A percentile compares a stretch with the other conserved stretches of the same genome.
Conservation (phyloP, 2,113 vertebrate genomes). For the Australoheros scitulus region DNA sequence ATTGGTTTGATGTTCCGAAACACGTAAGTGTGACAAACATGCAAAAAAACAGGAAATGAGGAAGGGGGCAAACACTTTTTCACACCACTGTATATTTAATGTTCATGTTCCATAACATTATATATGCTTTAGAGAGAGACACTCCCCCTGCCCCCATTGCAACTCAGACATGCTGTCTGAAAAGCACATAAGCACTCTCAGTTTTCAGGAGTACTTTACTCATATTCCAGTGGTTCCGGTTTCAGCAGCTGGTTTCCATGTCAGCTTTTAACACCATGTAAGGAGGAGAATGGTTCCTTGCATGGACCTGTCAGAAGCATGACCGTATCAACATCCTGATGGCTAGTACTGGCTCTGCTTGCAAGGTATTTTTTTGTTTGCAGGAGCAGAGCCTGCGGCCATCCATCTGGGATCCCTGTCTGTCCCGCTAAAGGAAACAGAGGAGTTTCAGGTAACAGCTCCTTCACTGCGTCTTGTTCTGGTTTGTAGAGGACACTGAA, state of each 20-base stretch:
- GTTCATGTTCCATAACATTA: not conserved
- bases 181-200: not conserved
- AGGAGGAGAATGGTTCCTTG: slow-evolving; percentile 15
- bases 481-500: slow-evolving; percentile 4
- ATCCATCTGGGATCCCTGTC: slow-evolving; percentile 39
- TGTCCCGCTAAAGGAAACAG: slow-evolving; percentile 11
- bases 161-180: not conserved
- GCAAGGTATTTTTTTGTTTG: slow-evolving; percentile 47
- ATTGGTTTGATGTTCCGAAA: too few species aligned
- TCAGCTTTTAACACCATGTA: slow-evolving; percentile 43
- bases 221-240: slow-evolving; percentile 19
- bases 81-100: not conserved
- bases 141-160: not conserved
- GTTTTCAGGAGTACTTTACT: not conserved
- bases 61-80: too few species aligned
- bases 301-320: slow-evolving; percentile 31
- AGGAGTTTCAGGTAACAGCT: slow-evolving; percentile 34
- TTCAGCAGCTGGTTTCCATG: slow-evolving; percentile 39
- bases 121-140: not conserved
- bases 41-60: too few species aligned
- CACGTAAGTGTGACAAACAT: too few species aligned
- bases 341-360: slow-evolving; percentile 45
- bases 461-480: not conserved
- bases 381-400: slow-evolving; percentile 11
- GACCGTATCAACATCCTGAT: slow-evolving; percentile 59